Evolutionary conservation across 1,140 invertebrate species (phyloP).

Genomic region (Agrypnia vestita): DNA sequence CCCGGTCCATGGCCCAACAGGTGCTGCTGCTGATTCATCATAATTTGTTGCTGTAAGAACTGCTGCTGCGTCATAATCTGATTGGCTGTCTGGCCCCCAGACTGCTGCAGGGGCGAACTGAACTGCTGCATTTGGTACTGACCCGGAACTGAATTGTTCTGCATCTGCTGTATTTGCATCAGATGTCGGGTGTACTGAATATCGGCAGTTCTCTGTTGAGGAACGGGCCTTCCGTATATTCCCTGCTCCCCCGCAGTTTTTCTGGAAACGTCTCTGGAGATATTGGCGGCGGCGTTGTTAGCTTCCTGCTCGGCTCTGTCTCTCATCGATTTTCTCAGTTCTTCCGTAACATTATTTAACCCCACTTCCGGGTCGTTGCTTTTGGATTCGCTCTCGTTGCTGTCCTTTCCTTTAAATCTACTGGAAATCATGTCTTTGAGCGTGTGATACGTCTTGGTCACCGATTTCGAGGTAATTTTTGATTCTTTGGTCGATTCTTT

Average conservation of each 20-base stretch:
- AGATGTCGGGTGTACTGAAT: constrained; percentile 64
- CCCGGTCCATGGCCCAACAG: constrained; percentile 55
- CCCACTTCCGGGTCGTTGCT: constrained; percentile 73
- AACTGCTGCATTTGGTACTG: constrained; percentile 63
- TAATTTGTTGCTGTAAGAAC: constrained; percentile 65
- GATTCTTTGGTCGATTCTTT: constrained; percentile 72
- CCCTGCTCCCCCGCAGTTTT: constrained; percentile 70
- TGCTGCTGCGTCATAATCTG: constrained; percentile 65
- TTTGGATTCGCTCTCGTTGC: constrained; percentile 69
- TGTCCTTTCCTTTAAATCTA: constrained; percentile 82
- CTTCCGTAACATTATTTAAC: constrained; percentile 78
- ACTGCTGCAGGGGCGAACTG: constrained; percentile 60
- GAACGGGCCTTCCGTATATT: constrained; percentile 76
- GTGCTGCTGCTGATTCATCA: constrained; percentile 68
- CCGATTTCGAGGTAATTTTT: constrained; percentile 77
- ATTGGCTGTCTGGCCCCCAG: constrained; percentile 58
- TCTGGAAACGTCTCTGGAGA: constrained; percentile 52
- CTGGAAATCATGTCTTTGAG: constrained; percentile 90
- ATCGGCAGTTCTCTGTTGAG: constrained; percentile 66
- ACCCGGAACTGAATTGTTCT: constrained; percentile 65
- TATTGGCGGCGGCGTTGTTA: constrained; percentile 62
- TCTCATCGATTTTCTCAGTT: constrained; percentile 73
- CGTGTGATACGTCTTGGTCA: constrained; percentile 86
- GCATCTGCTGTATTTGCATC: constrained; percentile 73
- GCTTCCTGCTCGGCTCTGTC: constrained; percentile 68